Evolutionary conservation across 2,888 invertebrate species (phyloP).

Genomic region (Physocephala rufipes): DNA sequence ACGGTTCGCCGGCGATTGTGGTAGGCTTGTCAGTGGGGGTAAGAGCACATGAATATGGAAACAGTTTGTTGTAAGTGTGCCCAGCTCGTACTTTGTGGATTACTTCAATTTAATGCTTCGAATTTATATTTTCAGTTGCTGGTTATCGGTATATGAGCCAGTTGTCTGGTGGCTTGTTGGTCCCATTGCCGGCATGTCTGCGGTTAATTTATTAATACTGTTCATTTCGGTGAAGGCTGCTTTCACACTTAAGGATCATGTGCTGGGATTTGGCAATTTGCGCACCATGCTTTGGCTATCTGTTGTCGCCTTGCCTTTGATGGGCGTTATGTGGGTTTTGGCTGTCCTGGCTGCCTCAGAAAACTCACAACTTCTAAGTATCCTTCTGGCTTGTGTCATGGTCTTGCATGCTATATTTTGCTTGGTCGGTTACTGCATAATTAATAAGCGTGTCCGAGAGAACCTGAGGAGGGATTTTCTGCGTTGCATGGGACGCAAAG

Average conservation of each 20-base stretch:
- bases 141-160: conserved; percentile 92
- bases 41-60: conserved; percentile 93
- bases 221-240: conserved; percentile 89
- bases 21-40: conserved; percentile 92
- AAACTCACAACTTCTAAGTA: conserved; percentile 76
- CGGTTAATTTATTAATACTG: conserved; percentile 81
- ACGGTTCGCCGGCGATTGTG: conserved; percentile 89
- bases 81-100: background rate
- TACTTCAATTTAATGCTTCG: background rate
- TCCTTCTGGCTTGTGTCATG: conserved; percentile 80
- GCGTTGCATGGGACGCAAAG: conserved; percentile 82
- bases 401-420: conserved; percentile 84
- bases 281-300: conserved; percentile 88
- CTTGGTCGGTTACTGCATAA: conserved; percentile 85
- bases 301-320: conserved; percentile 83
- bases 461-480: conserved; percentile 72
- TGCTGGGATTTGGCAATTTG: conserved; percentile 85
- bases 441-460: conserved; percentile 84
- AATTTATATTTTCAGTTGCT: conserved; percentile 76
- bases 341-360: conserved; percentile 82
- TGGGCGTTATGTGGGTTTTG: conserved; percentile 87
- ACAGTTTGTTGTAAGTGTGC: conserved; percentile 85
- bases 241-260: conserved; percentile 88
- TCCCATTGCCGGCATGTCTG: conserved; percentile 82
- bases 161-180: conserved; percentile 96